These are phyloP conservation scores for Clostera curtula DNA, from an alignment of 2,888 invertebrate genomes.

Conservation along the genomic window DNA sequence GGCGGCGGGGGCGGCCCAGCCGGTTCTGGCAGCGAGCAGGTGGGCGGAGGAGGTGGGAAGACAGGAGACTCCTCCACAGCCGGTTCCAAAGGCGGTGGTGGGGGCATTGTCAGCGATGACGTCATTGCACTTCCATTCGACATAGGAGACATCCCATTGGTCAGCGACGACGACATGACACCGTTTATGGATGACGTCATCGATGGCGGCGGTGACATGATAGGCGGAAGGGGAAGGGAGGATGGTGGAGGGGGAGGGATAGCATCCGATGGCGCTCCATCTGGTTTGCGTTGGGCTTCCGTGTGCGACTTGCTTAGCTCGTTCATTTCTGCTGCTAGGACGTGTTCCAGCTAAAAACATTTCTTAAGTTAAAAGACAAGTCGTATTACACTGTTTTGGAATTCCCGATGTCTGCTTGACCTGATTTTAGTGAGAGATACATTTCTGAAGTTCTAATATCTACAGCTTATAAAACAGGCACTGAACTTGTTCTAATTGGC, in stretches of 20 bases:
- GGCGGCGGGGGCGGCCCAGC: conserved; percentile 84
- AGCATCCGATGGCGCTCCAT: conserved; percentile 61
- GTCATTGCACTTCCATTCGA: conserved; percentile 40
- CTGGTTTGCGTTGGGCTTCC: conserved; percentile 58
- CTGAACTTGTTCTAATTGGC: too few relatives aligned
- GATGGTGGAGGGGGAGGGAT: conserved; percentile 55
- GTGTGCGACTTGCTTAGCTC: conserved; percentile 54
- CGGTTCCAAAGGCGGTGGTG: conserved; percentile 42
- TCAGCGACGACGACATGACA: conserved; percentile 26
- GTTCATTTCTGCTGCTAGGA: conserved; percentile 60
- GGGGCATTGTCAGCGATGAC: conserved; percentile 42
- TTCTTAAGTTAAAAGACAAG: too few relatives aligned
- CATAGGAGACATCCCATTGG: conserved; percentile 15
- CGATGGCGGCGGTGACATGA: conserved; percentile 37
- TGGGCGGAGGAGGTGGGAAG: conserved; percentile 53
- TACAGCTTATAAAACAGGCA: too few relatives aligned
- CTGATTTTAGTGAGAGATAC: too few relatives aligned
- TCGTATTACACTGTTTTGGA: too few relatives aligned
- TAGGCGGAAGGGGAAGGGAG: conserved; percentile 44
- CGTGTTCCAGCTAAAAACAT: conserved; percentile 60
- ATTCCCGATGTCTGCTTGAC: too few relatives aligned
- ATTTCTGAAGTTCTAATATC: too few relatives aligned
- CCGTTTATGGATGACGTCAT: conserved; percentile 34
- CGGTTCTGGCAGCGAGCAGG: conserved; percentile 82
- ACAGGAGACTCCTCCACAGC: conserved; percentile 37